Conservation (phyloP, 2,113 vertebrate genomes). For the Urocolius indicus region DNA sequence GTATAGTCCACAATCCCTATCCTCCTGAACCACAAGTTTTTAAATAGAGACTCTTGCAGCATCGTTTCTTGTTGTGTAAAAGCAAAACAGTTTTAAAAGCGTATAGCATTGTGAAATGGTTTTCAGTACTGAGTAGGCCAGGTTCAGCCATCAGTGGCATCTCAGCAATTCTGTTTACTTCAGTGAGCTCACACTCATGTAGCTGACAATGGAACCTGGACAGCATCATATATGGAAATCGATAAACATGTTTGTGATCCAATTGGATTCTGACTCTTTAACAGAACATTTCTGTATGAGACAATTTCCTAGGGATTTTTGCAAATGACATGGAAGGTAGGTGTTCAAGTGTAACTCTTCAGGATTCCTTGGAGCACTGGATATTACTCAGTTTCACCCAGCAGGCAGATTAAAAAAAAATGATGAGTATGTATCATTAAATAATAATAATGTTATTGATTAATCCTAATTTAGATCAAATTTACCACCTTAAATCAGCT, state of each 20-base stretch:
- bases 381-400: neutral
- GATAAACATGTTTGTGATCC: neutral
- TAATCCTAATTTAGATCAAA: neutral
- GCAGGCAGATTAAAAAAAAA: neutral
- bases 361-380: neutral
- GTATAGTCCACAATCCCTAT: neutral
- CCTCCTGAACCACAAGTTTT: neutral
- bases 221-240: neutral
- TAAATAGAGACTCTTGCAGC: neutral
- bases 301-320: neutral
- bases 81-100: neutral
- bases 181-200: neutral
- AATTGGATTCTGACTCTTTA: neutral
- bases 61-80: neutral
- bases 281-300: neutral
- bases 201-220: neutral
- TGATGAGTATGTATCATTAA: neutral
- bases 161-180: neutral
- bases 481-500: neutral
- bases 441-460: neutral
- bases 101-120: neutral
- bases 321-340: neutral
- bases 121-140: neutral
- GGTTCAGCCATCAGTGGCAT: neutral
- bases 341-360: neutral